Evolutionary conservation across 2,888 invertebrate species (phyloP), one percentile per base, ranked within the genome.

Genomic region (Halictus ligatus): DNA sequence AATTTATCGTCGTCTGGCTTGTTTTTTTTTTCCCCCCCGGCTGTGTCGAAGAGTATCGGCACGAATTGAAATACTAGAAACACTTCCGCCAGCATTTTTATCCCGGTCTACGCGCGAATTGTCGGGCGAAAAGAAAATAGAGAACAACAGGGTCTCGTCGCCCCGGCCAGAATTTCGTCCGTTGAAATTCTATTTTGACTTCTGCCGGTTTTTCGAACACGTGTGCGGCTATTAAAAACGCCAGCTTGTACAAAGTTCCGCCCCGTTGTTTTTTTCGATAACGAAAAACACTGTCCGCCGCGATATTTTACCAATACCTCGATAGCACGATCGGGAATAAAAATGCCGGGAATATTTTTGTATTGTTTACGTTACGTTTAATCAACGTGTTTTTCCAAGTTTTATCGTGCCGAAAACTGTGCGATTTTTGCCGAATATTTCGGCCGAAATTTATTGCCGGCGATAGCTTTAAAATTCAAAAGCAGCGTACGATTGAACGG

Each of bases 61-160:
- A 73, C 78, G 75, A 86, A 86, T 86, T 78, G 86, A 86, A 86
- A 86, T 81, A 81, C 86, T 78, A 48, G 79, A 76, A 86, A 86
- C 75, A 86, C 81, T 76, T 81, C 78, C 73, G n/a, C 25, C 46
- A 29, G n/a, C 2, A 21, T 60, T 60, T 84, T 75, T 48, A 71
- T 13, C 54, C 13, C 46, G 5, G 35, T 13, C 35, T 12, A 40
- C 72, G 25, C 43, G 25, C 50, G 40, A 21, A 80, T 43, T 69
- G 74, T 43, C 48, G 35, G 25, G 77, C 75, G 60, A n/a, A n/a
- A 60, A 40, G 80, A 29, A 69, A 71, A 80, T 58, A 67, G 75
- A 50, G 71, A 46, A 43, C 29, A 60, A 54, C 25, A 69, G 1
- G 1, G 3, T 18, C 46, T 1, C 48, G 13, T 1, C 48, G 13